Conservation (phyloP, 2,113 vertebrate genomes). For the Lepus europaeus region DNA sequence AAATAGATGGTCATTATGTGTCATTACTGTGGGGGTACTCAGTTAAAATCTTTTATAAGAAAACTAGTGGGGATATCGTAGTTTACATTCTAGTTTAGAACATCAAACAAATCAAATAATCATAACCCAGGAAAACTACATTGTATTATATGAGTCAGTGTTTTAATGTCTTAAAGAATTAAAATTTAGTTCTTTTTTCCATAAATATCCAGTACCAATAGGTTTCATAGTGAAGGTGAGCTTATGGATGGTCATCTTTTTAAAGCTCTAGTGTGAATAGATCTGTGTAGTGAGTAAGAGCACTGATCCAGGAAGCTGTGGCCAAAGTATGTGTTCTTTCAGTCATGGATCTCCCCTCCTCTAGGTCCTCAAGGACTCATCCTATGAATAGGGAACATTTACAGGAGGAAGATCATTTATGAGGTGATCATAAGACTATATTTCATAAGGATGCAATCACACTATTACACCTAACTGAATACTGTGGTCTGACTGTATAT, state of each 20-base stretch:
- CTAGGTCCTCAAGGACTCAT: background rate
- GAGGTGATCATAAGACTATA: background rate
- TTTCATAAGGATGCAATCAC: background rate
- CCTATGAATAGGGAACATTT: background rate
- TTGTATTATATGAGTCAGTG: background rate
- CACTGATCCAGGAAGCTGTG: background rate
- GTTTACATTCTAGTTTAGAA: background rate
- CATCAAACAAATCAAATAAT: background rate
- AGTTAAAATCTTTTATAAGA: background rate
- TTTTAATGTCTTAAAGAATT: background rate
- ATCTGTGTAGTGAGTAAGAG: background rate
- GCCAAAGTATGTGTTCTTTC: background rate
- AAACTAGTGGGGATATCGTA: background rate
- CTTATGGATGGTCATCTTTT: background rate
- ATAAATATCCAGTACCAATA: background rate
- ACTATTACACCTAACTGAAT: background rate
- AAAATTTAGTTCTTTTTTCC: constrained; percentile 22
- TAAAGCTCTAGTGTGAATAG: background rate
- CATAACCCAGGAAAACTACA: background rate
- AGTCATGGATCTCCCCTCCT: background rate
- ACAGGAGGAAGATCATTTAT: background rate
- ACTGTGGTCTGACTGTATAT: background rate
- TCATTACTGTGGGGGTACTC: background rate
- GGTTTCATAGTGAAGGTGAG: background rate
- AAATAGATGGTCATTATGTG: background rate